A percentile compares a stretch with the other conserved stretches of the same genome.
These are phyloP conservation scores for Chrysopilus asiliformis DNA, from an alignment of 2,888 invertebrate genomes.

Conservation along the genomic window DNA sequence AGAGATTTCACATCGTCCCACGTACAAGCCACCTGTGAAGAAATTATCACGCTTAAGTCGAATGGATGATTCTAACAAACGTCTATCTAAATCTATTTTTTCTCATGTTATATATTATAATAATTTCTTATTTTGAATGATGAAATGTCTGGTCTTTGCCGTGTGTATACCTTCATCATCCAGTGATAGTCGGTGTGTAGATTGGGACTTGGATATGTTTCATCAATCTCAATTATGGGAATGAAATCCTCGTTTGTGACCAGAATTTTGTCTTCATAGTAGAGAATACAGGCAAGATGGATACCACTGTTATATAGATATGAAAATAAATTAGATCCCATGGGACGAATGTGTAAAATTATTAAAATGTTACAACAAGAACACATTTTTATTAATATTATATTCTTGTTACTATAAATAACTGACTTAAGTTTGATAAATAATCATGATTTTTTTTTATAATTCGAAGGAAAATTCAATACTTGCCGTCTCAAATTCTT, in stretches of 20 bases:
- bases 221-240: conserved; percentile 94
- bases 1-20: conserved; percentile 94
- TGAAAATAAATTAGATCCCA: no score
- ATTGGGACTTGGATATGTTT: conserved; percentile 83
- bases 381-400: no score
- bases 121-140: not conserved
- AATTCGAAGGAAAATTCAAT: no score
- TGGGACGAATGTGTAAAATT: no score
- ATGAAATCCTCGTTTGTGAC: conserved; percentile 95
- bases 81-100: not conserved
- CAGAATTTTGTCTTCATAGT: conserved; percentile 89
- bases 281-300: conserved; percentile 83
- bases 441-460: conserved; percentile 1
- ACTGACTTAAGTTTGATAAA: not conserved
- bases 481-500: conserved; percentile 70
- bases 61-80: no score
- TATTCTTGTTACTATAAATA: no score
- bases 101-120: not conserved
- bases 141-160: conserved; percentile 2
- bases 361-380: no score
- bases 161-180: conserved; percentile 82
- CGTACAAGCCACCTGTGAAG: conserved; percentile 68
- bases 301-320: conserved; percentile 89
- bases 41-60: not conserved
- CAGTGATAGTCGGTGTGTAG: conserved; percentile 91